Evolutionary conservation across 2,797 vertebrate genomes (phyloP), one percentile per base, ranked within the genome.

Genomic region (Aeoliscus strigatus): DNA sequence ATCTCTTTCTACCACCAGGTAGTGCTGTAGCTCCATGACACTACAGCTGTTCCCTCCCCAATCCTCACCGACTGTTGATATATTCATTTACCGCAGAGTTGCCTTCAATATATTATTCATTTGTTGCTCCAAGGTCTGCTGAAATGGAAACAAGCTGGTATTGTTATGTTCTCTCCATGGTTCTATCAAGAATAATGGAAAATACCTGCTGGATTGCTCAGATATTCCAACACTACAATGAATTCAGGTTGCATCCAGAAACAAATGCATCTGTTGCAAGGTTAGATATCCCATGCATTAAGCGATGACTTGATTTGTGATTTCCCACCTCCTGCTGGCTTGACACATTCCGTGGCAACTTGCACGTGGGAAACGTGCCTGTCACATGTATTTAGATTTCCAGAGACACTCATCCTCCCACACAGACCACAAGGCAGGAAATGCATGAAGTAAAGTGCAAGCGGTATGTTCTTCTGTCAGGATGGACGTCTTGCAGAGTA

Each of bases 41-140:
- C 4, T 47, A 44, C n/a, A 10, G 8, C 9, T 10, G 17, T 3
- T 10, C 25, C 31, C 27, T 21, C 32, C 32, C 41, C 49, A 55
- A 55, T 44, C 32, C 51, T 17, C 58, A 39, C 49, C 40, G 39
- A 52, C 46, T 51, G 50, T 28, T 70, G 62, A 85, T 85, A 62
- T 73, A 78, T 84, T 73, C 58, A 75, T 81, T 80, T 70, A 79
- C 66, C 75, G 64, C 64, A 53, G 65, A 73, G 78, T 80, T 80
- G 49, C 66, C 52, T 54, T 38, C 39, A 58, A 67, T 75, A 73
- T 80, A 75, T 83, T 79, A 84, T 84, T 83, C 64, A 83, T 82
- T 76, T 75, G 48, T 58, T 65, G 52, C 72, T 71, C 50, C 68
- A 59, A 73, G 61, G 70, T 78, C 62, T 70, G 25, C 44, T 72